Base-by-base conservation (phyloP, 2,888 invertebrate genomes). In the Portevinia maculata region DNA sequence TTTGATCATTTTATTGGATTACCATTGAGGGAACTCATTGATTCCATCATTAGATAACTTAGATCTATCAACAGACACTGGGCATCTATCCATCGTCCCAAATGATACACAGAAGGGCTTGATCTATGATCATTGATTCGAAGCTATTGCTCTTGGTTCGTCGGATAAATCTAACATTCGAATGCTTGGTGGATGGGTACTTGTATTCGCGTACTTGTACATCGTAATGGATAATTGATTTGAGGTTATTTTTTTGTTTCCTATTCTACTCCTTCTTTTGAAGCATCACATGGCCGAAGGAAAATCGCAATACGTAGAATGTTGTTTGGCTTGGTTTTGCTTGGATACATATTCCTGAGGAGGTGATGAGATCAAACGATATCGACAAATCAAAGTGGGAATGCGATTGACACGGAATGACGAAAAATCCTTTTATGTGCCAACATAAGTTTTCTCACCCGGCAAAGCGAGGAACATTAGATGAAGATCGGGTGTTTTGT, bases 321-420 rank as follows among this genome's bases (percentile, higher is more conserved):
- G 46, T 59, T 64, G 39, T 67, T 55, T 69, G 55, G 9, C 11
- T 53, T 34, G 15, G 34, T 24, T 52, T 34, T 55, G 32, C 65
- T 70, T 48, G 52, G 37, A 19, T 59, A 53, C 52, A 64, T 39
- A 32, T 71, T 67, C 44, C 71, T 55, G 76, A 73, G 46, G 50
- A 78, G 83, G 83, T 83, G 83, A 83, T 78, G 78, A 78, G 83
- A 83, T 83, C 83, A 83, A 83, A 83, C 67, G 83, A 78, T 83
- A 83, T 76, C 83, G 83, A 83, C 83, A 83, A 83, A 78, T 83
- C 83, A 76, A 83, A 76, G 81, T 37, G 50, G 71, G 24, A 83
- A 60, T 76, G 41, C 19, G 34, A 71, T 64, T 75, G 64, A 48
- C 32, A 13, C 15, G 17, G 15, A 34, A 15, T 30, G 50, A 60